Percentiles rank a stretch among this genome's conserved stretches.
Conservation (phyloP, 2,888 invertebrate species). For the Lottia gigantea region DNA sequence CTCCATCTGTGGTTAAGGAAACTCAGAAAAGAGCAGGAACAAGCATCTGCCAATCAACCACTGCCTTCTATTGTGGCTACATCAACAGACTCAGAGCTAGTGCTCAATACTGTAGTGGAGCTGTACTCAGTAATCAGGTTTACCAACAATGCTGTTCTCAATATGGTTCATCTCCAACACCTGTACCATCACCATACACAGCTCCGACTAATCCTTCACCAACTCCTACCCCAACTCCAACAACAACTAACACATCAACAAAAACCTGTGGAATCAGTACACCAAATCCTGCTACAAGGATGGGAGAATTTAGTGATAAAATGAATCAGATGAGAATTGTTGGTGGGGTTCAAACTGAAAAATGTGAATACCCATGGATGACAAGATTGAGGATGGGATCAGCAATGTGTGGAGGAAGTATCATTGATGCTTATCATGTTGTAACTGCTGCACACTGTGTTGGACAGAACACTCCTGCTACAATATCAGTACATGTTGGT, state of each 20-base stretch:
- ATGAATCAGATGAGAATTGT: slow-evolving; percentile 7
- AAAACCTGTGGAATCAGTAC: slow-evolving; percentile 3
- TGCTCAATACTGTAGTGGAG: background rate
- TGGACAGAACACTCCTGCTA: background rate
- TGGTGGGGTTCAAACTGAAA: background rate
- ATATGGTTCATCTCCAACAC: background rate
- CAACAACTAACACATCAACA: background rate
- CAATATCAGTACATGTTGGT: background rate
- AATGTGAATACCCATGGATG: slow-evolving; percentile 10
- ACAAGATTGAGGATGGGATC: background rate
- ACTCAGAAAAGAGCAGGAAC: slow-evolving; percentile 6
- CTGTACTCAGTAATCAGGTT: slow-evolving; percentile 1
- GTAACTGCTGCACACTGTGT: background rate
- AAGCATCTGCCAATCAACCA: background rate
- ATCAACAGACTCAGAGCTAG: background rate
- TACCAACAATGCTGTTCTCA: background rate
- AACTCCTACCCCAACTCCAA: background rate
- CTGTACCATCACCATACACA: background rate
- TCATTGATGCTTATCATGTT: slow-evolving; percentile 3
- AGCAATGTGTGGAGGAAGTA: background rate
- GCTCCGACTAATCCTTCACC: background rate
- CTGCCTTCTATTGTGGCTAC: background rate
- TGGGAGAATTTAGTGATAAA: slow-evolving; percentile 1
- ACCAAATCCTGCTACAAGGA: background rate
- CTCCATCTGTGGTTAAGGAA: background rate